phyloP scores from a whole-genome alignment of 2,113 vertebrate genomes.

The Serilophus lunatus region DNA sequence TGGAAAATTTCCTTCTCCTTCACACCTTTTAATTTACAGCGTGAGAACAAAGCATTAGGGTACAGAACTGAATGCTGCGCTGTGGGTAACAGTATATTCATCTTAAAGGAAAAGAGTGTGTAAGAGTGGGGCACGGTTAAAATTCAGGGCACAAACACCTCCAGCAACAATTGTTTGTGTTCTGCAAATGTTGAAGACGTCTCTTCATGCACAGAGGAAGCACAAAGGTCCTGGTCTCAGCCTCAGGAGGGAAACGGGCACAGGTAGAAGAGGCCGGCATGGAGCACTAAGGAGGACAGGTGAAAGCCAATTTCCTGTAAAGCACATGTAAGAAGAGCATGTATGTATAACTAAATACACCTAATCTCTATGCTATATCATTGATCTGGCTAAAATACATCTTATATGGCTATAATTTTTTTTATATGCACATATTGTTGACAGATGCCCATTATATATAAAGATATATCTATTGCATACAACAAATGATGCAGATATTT shows the following conservation, averaged over 20 bases:
- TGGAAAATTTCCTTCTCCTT: constrained; percentile 17
- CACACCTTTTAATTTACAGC: constrained; percentile 41
- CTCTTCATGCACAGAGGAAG: constrained; percentile 12
- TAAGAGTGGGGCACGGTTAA: constrained; percentile 12
- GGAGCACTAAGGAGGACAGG: neutral
- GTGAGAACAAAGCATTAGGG: neutral
- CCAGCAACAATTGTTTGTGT: constrained; percentile 29
- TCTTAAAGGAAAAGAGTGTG: neutral
- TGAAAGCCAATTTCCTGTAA: neutral
- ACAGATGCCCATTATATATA: neutral
- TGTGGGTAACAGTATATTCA: neutral
- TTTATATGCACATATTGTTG: neutral
- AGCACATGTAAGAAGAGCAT: neutral
- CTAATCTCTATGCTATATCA: neutral
- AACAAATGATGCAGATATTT: neutral
- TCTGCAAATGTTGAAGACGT: constrained; percentile 32
- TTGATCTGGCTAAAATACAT: neutral
- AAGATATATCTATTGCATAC: neutral
- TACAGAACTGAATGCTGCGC: neutral
- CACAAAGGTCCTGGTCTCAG: neutral
- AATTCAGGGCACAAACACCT: constrained; percentile 35
- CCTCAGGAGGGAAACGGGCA: neutral
- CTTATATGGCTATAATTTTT: neutral
- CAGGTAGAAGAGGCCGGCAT: neutral
- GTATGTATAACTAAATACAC: neutral